Conservation (phyloP, 1,140 invertebrate genomes). For the Magallana ariakensis region DNA sequence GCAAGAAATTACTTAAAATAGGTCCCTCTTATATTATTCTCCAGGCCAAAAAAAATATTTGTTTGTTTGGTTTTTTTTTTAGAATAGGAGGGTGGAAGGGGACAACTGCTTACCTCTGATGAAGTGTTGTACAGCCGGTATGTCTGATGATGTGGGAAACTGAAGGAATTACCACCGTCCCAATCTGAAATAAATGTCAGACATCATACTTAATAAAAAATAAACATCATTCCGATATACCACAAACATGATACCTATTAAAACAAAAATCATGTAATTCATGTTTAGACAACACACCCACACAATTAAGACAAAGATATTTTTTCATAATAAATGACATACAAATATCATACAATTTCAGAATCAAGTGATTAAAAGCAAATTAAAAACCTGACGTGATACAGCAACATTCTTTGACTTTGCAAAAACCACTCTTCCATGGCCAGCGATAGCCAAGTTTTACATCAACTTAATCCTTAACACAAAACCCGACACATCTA, state of each 20-base stretch:
- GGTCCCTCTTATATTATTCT: too few species aligned
- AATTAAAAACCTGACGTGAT: background rate
- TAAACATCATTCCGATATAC: background rate
- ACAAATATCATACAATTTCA: background rate
- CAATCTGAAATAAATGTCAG: background rate
- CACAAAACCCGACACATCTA: background rate
- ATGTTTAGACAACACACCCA: constrained; percentile 8
- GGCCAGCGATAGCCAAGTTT: background rate
- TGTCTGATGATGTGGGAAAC: background rate
- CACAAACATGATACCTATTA: background rate
- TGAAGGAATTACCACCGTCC: constrained; percentile 4
- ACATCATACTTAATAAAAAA: background rate
- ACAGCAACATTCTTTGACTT: background rate
- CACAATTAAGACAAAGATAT: background rate
- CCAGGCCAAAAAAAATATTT: too few species aligned
- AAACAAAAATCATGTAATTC: background rate
- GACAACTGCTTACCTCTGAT: background rate
- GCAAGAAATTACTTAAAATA: too few species aligned
- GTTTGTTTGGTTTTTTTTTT: too few species aligned
- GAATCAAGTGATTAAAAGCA: background rate
- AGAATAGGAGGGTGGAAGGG: too few species aligned
- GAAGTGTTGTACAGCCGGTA: constrained; percentile 23
- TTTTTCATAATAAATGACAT: background rate
- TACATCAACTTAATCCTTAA: background rate
- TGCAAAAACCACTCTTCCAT: constrained; percentile 6